Percentiles rank a stretch among this genome's conserved stretches.
Evolutionary conservation across 2,888 invertebrate genomes (phyloP).

Genomic region (Drosophila kuntzei): DNA sequence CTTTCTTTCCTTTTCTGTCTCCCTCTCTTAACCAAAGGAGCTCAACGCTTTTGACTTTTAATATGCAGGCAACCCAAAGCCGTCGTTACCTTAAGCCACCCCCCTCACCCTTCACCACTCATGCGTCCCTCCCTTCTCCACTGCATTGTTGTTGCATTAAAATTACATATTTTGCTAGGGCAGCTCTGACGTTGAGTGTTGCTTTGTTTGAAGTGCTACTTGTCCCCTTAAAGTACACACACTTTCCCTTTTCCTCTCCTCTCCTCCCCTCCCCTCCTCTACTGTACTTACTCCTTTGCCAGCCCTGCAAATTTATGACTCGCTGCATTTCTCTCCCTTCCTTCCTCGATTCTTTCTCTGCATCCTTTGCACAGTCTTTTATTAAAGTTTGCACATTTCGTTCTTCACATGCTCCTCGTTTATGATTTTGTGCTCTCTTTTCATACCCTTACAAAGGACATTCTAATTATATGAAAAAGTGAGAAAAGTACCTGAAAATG

Average conservation of each 20-base stretch:
- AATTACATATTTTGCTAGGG: conserved; percentile 65
- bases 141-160: conserved; percentile 66
- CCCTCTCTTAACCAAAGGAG: conserved; percentile 33
- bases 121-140: background rate
- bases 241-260: conserved; percentile 3
- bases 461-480: conserved; percentile 5
- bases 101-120: background rate
- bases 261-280: background rate
- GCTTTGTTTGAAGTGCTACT: conserved; percentile 80
- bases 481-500: background rate
- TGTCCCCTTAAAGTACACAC: conserved; percentile 39
- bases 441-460: conserved; percentile 10
- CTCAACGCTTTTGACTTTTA: conserved; percentile 76
- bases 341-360: background rate
- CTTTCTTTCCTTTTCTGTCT: background rate
- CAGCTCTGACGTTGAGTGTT: conserved; percentile 69
- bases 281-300: conserved; percentile 21
- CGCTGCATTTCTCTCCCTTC: conserved; percentile 11
- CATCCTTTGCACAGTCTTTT: conserved; percentile 59
- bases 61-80: conserved; percentile 69
- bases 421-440: conserved; percentile 43
- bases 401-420: conserved; percentile 55
- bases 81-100: conserved; percentile 50
- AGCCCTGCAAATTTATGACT: conserved; percentile 68
- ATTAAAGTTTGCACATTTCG: conserved; percentile 78